Conservation (phyloP, 64 coral and sea anemone genomes). For the Anthopleura sola region DNA sequence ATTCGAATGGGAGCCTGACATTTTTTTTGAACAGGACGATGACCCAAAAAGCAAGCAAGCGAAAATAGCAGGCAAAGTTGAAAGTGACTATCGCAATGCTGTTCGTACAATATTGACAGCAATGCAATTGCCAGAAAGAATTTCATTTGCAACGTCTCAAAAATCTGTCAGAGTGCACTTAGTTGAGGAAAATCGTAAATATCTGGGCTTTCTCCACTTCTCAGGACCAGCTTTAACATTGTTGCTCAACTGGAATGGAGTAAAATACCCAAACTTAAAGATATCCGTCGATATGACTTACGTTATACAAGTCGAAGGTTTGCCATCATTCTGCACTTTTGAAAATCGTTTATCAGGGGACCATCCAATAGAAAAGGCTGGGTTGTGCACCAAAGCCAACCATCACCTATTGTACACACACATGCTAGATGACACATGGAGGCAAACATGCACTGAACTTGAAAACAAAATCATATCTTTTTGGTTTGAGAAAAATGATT, state of each 20-base stretch:
- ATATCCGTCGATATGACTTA: constrained; percentile 47
- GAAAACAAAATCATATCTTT: constrained; percentile 41
- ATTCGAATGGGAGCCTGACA: neutral
- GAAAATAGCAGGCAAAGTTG: constrained; percentile 3
- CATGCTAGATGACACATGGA: constrained; percentile 48
- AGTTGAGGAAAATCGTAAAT: neutral
- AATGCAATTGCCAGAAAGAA: constrained; percentile 19
- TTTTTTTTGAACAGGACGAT: constrained; percentile 5
- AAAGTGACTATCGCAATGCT: constrained; percentile 36
- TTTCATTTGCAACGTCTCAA: constrained; percentile 43
- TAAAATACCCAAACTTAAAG: constrained; percentile 33
- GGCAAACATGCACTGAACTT: constrained; percentile 16
- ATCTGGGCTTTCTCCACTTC: neutral
- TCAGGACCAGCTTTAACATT: constrained; percentile 36
- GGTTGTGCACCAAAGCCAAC: constrained; percentile 13
- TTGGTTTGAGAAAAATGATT: constrained; percentile 31
- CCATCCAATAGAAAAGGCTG: constrained; percentile 22
- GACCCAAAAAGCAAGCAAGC: neutral
- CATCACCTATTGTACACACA: constrained; percentile 25
- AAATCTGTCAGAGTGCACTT: constrained; percentile 14
- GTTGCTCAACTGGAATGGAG: constrained; percentile 45
- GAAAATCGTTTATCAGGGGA: constrained; percentile 18
- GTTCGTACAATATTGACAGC: constrained; percentile 11
- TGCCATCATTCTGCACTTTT: constrained; percentile 36
- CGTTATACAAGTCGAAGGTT: neutral